Percentiles rank a stretch among this genome's conserved stretches.
Evolutionary conservation across 2,113 vertebrate species (phyloP).

Genomic region (Solea senegalensis): DNA sequence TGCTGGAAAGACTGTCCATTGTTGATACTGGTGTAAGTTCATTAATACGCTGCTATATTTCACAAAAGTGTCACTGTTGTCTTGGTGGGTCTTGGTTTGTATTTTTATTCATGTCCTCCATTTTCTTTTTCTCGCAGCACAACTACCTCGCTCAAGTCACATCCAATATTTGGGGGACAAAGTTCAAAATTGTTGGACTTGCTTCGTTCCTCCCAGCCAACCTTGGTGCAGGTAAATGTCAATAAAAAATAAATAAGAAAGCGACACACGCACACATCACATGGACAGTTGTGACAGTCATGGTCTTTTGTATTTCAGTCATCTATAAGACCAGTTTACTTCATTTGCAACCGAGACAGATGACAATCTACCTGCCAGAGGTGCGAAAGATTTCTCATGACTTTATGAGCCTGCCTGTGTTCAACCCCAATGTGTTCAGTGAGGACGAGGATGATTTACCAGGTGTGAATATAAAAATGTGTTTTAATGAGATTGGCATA

Average conservation of each 20-base stretch:
- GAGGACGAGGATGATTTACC: constrained; percentile 98
- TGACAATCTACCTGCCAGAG: constrained; percentile 99
- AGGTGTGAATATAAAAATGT: constrained; percentile 78
- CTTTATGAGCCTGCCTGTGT: constrained; percentile 95
- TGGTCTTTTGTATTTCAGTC: constrained; percentile 77
- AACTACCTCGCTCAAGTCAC: constrained; percentile 99
- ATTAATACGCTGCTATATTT: not conserved
- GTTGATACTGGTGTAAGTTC: not conserved
- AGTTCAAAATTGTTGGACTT: constrained; percentile 99
- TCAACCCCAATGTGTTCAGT: constrained; percentile 98
- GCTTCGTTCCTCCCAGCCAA: constrained; percentile 96
- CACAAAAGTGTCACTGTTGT: no score
- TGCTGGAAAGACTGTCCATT: not conserved
- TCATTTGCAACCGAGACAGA: constrained; percentile 96
- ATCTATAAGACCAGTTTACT: constrained; percentile 99
- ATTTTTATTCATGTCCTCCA: not conserved
- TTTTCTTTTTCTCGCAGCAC: constrained; percentile 82
- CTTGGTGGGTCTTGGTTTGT: no score
- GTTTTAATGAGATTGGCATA: not conserved
- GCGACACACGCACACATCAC: not conserved
- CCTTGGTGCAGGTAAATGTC: constrained; percentile 93
- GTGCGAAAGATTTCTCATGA: constrained; percentile 96
- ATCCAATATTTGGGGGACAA: constrained; percentile 99
- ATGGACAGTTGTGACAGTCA: not conserved
- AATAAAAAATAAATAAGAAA: not conserved